These are phyloP conservation scores for Zoanthus sociatus DNA, from an alignment of 92 coral and sea anemone species.

Conservation along the genomic window DNA sequence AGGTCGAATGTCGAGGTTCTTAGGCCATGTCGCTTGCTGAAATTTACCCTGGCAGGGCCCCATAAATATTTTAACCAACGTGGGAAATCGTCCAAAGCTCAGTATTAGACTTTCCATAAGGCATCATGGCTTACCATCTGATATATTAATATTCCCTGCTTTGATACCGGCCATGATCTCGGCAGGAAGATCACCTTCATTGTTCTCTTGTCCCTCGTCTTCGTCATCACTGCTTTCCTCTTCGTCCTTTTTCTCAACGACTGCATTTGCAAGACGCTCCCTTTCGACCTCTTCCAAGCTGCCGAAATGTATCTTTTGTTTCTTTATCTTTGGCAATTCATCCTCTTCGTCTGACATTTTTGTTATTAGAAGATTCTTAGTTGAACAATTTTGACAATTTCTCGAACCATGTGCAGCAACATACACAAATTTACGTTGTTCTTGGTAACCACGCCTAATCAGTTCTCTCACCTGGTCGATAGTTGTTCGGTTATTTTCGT, in stretches of 20 bases:
- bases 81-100: no score
- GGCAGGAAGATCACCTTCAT: constrained; percentile 72
- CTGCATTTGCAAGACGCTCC: constrained; percentile 79
- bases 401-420: constrained; percentile 31
- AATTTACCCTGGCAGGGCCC: no score
- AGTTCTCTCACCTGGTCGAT: background rate
- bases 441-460: constrained; percentile 11
- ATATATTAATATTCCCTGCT: constrained; percentile 93
- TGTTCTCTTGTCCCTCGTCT: constrained; percentile 55
- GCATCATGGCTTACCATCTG: constrained; percentile 75
- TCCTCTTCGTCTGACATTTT: constrained; percentile 97
- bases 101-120: no score
- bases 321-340: constrained; percentile 81
- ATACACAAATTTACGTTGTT: background rate
- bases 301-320: constrained; percentile 89
- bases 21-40: no score
- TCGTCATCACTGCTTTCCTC: constrained; percentile 45
- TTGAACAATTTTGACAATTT: background rate
- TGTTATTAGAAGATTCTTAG: background rate
- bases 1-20: no score
- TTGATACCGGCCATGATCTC: constrained; percentile 85
- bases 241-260: constrained; percentile 37
- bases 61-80: no score
- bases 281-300: constrained; percentile 93
- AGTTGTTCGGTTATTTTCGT: constrained; percentile 14